These are phyloP conservation scores for Anarhynchus alexandrinus DNA, from an alignment of 2,113 vertebrate genomes.

Conservation along the genomic window DNA sequence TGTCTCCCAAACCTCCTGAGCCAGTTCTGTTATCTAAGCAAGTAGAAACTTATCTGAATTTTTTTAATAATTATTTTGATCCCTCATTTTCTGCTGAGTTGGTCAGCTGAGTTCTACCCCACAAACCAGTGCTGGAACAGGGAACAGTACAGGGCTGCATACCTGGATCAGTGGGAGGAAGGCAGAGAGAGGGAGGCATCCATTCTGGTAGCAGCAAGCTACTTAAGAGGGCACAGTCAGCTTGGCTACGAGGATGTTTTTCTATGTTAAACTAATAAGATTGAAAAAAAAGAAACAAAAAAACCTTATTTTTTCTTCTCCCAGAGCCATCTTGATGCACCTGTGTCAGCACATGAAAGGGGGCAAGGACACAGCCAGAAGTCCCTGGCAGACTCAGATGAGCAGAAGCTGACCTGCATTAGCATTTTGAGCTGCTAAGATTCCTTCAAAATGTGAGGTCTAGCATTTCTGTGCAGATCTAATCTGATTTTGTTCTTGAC, in stretches of 20 bases:
- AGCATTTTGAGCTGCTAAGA: neutral
- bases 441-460: neutral
- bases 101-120: neutral
- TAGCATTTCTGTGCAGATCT: neutral
- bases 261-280: neutral
- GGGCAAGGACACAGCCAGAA: neutral
- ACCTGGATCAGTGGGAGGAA: neutral
- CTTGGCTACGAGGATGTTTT: neutral
- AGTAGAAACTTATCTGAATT: neutral
- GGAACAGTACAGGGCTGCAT: neutral
- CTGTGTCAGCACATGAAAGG: neutral
- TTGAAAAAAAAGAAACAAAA: neutral
- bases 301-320: accelerated
- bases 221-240: neutral
- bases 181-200: neutral
- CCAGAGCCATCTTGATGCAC: neutral
- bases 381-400: neutral
- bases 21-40: neutral
- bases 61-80: neutral
- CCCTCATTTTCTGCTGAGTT: neutral
- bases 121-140: neutral
- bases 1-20: neutral
- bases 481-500: neutral
- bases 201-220: neutral
- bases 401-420: neutral